These are phyloP conservation scores for Grantiella picta DNA, from an alignment of 2,113 vertebrate genomes.

Conservation along the genomic window DNA sequence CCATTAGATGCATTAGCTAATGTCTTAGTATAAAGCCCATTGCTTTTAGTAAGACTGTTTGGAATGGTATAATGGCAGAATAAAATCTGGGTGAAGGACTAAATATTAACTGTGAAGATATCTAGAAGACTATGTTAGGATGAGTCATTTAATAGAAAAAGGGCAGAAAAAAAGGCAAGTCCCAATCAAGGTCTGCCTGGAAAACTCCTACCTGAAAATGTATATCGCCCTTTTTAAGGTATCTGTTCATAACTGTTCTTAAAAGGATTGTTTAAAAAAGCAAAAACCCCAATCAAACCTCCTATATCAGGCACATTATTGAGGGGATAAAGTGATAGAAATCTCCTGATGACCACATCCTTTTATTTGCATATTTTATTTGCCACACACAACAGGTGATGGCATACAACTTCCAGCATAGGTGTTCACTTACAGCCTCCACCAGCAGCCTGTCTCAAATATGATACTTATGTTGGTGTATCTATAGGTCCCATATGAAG, in stretches of 20 bases:
- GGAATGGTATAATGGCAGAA: not conserved
- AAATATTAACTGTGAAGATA: not conserved
- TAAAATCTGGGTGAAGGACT: not conserved
- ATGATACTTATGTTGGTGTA: not conserved
- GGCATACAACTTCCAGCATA: not conserved
- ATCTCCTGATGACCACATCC: not conserved
- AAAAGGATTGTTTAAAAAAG: not conserved
- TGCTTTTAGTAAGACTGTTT: not conserved
- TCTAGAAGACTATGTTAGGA: not conserved
- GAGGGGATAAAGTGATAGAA: not conserved
- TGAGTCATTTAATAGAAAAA: not conserved
- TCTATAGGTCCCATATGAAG: not conserved
- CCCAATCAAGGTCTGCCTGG: not conserved
- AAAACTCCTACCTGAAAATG: not conserved
- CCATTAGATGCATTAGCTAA: not conserved
- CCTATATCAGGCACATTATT: not conserved
- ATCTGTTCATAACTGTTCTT: not conserved
- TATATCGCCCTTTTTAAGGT: not conserved
- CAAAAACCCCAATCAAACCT: not conserved
- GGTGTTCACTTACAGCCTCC: not conserved
- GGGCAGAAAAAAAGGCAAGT: not conserved
- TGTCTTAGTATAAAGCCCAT: not conserved
- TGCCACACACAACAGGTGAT: not conserved
- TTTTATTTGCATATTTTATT: not conserved
- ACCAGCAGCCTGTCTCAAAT: not conserved